Base-by-base conservation (phyloP, 1,140 invertebrate genomes). In the Branchinecta lindahli region DNA sequence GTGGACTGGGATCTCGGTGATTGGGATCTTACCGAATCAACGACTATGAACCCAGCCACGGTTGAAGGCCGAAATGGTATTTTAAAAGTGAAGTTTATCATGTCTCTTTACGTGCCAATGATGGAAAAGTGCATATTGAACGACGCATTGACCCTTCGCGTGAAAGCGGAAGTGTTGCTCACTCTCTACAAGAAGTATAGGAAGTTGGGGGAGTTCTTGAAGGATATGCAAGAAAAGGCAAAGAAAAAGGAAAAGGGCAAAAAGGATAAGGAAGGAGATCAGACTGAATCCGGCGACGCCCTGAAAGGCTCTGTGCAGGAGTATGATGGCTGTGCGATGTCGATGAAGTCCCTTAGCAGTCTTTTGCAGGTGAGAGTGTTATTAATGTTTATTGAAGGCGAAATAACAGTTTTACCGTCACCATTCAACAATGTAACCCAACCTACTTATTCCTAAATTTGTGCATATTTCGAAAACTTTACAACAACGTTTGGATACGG, bases 1-100 rank as follows among this genome's bases (percentile, higher is more conserved):
- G 52, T 20, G 52, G 52, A 61, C 52, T 61, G 52, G 52, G 52
- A 61, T 61, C 52, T 61, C 18, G 52, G 52, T 15, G 52, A 61
- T 61, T 61, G 52, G 52, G 52, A 61, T 61, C 18, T 61, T 4
- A 61, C 52, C 12, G 52, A 61, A 61, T 61, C 52, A 3, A 61
- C 52, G 2, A 6, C 4, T 61, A 12, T 61, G 12, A 20, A 61
- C 52, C 12, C 52, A 12, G 12, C 52, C 52, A 61, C 52, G 4
- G 12, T 20, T 20, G 12, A 15, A 15, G 52, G 52, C 12, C 52
- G 52, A 15, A 61, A 20, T 6, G 6, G 18, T 61, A 61, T 61
- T 15, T 20, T 61, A 4, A 61, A 61, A 61, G 52, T 61, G 52
- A 61, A 61, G 52, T 61, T 61, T 6, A 61, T 61, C 12, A 20